phyloP scores from a whole-genome alignment of 2,797 vertebrate species.

The Sebastes dallii region DNA sequence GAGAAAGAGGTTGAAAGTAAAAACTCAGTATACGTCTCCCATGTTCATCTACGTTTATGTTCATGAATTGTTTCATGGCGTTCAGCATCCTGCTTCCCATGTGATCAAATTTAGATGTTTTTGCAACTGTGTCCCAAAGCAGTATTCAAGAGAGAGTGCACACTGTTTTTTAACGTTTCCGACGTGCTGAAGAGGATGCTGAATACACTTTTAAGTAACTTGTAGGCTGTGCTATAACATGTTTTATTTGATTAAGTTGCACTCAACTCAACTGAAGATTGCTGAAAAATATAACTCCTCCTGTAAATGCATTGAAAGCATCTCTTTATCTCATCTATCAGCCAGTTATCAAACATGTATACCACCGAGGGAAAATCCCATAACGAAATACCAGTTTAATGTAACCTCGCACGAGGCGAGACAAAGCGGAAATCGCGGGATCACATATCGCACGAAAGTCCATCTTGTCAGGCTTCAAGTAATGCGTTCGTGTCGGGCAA shows the following conservation, averaged over 20 bases:
- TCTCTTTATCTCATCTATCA: neutral
- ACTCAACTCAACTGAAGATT: neutral
- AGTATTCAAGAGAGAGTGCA: neutral
- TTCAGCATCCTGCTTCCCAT: neutral
- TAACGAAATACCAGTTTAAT: neutral
- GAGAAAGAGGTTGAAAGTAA: neutral
- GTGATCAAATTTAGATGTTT: neutral
- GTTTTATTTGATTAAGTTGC: neutral
- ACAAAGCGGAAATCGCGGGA: fast-evolving
- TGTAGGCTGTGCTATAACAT: neutral
- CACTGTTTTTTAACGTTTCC: fast-evolving
- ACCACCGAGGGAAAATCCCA: neutral
- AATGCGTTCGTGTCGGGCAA: no score
- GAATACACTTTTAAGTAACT: neutral
- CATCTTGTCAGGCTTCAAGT: no score
- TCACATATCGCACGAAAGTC: no score
- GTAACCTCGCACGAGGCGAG: neutral
- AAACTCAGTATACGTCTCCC: neutral
- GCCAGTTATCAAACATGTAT: neutral
- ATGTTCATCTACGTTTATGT: no score
- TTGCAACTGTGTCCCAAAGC: neutral
- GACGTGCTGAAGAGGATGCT: neutral
- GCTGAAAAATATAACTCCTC: neutral
- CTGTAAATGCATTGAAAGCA: neutral
- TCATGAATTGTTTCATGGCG: neutral